Evolutionary conservation across 1,140 invertebrate genomes (phyloP).

Genomic region (Meloidogyne floridensis): DNA sequence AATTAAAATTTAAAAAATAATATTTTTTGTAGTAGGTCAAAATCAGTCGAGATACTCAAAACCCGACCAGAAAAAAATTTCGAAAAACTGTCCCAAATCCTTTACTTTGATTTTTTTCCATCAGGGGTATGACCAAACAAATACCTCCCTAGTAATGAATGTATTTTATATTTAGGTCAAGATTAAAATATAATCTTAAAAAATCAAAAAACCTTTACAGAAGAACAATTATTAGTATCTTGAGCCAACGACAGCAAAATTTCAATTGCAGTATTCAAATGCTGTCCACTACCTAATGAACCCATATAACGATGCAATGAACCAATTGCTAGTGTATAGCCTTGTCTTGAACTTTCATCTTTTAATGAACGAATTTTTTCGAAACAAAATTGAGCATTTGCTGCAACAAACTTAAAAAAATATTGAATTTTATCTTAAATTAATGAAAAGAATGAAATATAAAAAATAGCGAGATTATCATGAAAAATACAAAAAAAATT

Average conservation of each 20-base stretch:
- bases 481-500: no score
- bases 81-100: background rate
- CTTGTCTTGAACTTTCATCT: conserved; percentile 84
- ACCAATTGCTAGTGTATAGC: conserved; percentile 87
- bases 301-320: conserved; percentile 85
- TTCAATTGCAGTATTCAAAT: conserved; percentile 87
- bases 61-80: no score
- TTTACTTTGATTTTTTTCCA: no score
- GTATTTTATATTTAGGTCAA: background rate
- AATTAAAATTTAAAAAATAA: conserved; percentile 23
- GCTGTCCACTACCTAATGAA: conserved; percentile 83
- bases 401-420: conserved; percentile 78
- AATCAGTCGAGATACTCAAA: no score
- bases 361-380: conserved; percentile 80
- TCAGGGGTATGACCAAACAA: no score
- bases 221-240: conserved; percentile 80
- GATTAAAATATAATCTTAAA: background rate
- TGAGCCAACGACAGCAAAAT: conserved; percentile 90
- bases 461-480: no score
- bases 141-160: no score
- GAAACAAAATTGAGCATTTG: conserved; percentile 86
- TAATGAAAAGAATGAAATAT: no score
- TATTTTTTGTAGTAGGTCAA: conserved; percentile 14
- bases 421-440: no score
- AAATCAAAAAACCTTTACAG: conserved; percentile 76